Evolutionary conservation across 2,888 invertebrate genomes (phyloP).

Genomic region (Lasius platythorax): DNA sequence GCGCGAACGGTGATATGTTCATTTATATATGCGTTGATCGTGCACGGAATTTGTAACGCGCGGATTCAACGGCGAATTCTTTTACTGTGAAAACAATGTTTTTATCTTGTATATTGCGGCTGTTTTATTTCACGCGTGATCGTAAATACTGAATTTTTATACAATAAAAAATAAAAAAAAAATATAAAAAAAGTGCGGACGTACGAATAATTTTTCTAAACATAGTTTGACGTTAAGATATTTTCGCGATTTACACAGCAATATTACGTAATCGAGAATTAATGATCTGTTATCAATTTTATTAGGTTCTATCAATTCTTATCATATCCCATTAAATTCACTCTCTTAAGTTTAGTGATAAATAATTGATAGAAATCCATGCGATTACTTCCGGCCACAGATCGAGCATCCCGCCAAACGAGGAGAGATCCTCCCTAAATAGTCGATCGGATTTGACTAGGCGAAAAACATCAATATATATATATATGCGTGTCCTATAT

Average conservation of each 20-base stretch:
- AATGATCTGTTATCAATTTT: neutral
- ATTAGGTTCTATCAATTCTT: too few relatives aligned
- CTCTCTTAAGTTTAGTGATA: neutral
- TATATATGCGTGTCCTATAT: constrained; percentile 55
- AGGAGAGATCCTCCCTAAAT: constrained; percentile 49
- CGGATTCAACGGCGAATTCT: constrained; percentile 17
- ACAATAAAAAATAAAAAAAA: neutral
- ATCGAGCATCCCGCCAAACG: constrained; percentile 61
- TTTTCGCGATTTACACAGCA: neutral
- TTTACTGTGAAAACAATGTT: constrained; percentile 24
- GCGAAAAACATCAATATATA: constrained; percentile 63
- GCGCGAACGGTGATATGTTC: neutral
- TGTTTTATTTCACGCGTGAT: neutral
- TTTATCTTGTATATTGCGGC: neutral
- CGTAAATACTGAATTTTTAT: constrained; percentile 3
- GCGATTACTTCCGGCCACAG: constrained; percentile 60
- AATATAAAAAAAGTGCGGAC: neutral
- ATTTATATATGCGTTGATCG: constrained; percentile 2
- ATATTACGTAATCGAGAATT: neutral
- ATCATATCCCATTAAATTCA: neutral
- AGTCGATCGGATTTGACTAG: constrained; percentile 57
- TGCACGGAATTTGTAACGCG: constrained; percentile 14
- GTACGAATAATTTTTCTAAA: neutral
- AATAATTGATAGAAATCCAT: neutral
- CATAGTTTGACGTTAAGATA: neutral